phyloP scores from a whole-genome alignment of 1,140 invertebrate genomes.

The Lasioglossum baleicum region DNA sequence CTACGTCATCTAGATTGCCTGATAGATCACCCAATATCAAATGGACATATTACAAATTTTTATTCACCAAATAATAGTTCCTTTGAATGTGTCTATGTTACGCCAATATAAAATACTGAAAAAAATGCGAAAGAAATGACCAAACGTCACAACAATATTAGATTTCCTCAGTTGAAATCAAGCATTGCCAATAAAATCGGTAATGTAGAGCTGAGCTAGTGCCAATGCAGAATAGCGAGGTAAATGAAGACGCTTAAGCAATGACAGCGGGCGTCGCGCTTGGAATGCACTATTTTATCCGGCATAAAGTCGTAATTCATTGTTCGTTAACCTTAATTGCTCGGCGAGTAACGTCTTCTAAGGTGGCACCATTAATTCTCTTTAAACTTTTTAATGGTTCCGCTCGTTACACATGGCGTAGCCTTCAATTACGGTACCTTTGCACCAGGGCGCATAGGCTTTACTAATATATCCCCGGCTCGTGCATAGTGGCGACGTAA shows the following conservation, averaged over 20 bases:
- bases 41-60: too few species aligned
- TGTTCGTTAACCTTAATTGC: constrained; percentile 31
- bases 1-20: too few species aligned
- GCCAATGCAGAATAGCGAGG: neutral
- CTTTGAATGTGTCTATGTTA: too few species aligned
- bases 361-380: constrained; percentile 21
- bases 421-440: constrained; percentile 28
- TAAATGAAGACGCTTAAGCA: neutral
- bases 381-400: constrained; percentile 39
- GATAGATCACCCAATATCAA: too few species aligned
- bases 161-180: too few species aligned
- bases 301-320: constrained; percentile 4
- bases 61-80: too few species aligned
- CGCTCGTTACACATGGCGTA: constrained; percentile 14
- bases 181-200: neutral
- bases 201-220: neutral
- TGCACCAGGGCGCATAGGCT: neutral
- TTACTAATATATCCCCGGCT: constrained; percentile 16
- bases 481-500: neutral
- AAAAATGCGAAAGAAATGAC: too few species aligned
- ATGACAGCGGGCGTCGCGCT: neutral
- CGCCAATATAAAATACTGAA: too few species aligned
- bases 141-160: too few species aligned
- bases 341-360: constrained; percentile 1
- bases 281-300: neutral